These are phyloP conservation scores for Drosophila subsilvestris DNA, from an alignment of 2,888 invertebrate genomes.

Conservation along the genomic window DNA sequence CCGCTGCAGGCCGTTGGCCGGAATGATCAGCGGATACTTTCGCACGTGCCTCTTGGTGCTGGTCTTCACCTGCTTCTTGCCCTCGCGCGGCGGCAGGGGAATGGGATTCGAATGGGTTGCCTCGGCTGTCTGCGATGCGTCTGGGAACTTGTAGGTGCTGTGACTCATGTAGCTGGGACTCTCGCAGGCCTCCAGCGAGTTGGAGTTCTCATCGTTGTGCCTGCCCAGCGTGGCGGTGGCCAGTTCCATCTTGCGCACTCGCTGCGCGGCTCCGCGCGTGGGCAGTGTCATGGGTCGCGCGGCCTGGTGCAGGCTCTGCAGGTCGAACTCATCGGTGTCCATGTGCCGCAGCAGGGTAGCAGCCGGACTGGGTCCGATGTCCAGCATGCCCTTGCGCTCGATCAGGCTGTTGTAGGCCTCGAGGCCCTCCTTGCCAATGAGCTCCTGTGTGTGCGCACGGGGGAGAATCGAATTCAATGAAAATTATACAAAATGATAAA, in stretches of 20 bases:
- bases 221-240: constrained; percentile 36
- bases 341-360: constrained; percentile 77
- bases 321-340: constrained; percentile 81
- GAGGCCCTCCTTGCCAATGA: constrained; percentile 94
- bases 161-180: constrained; percentile 84
- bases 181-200: constrained; percentile 78
- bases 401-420: constrained; percentile 97
- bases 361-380: constrained; percentile 71
- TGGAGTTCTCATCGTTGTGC: constrained; percentile 57
- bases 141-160: constrained; percentile 82
- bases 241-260: constrained; percentile 74
- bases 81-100: constrained; percentile 91
- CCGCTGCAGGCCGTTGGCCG: constrained; percentile 87
- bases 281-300: constrained; percentile 83
- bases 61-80: constrained; percentile 85
- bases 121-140: constrained; percentile 40
- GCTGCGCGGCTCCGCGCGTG: constrained; percentile 80
- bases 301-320: constrained; percentile 75
- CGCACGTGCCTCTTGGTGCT: constrained; percentile 90
- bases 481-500: constrained; percentile 46
- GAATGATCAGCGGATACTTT: constrained; percentile 92
- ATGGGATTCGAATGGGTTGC: constrained; percentile 86
- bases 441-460: constrained; percentile 86
- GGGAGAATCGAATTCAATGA: constrained; percentile 33
- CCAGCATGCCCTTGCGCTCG: constrained; percentile 87